Evolutionary conservation across 2,888 invertebrate genomes (phyloP), one percentile per base, ranked within the genome.

Genomic region (Nephrocerus scutellatus): DNA sequence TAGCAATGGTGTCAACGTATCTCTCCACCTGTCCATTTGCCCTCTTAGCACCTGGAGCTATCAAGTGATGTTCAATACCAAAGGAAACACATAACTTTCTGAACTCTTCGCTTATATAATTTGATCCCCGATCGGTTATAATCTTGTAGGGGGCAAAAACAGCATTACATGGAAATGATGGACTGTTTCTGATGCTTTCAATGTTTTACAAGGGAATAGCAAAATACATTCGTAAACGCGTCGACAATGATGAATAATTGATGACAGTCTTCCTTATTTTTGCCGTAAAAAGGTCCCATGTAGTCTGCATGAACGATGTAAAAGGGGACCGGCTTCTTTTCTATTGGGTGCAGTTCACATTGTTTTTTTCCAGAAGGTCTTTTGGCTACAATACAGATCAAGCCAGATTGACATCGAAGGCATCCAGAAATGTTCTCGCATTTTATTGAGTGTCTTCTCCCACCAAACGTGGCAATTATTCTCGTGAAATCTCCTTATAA

Each of bases 401-500:
- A 29, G 22, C 26, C 44, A n/a, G n/a, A n/a, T n/a, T n/a, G n/a
- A n/a, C n/a, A n/a, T n/a, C n/a, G n/a, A n/a, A n/a, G n/a, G n/a
- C n/a, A n/a, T n/a, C n/a, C n/a, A n/a, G n/a, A n/a, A n/a, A n/a
- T n/a, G n/a, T n/a, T n/a, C n/a, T n/a, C n/a, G n/a, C n/a, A 28
- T 29, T 46, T n/a, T 46, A 19, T 15, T 12, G 6, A 47, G 22
- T 7, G 41, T 42, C 20, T 47, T 47, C 19, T 44, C 42, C 46
- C 46, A 46, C 19, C 39, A 43, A 25, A 46, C 36, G 20, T 46
- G 41, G 23, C 44, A 47, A 24, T 47, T 47, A 13, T 47, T 44
- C 20, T 47, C 40, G 23, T 41, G 39, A 26, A 24, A 44, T 16
- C 35, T 40, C 19, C 37, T 41, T 30, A 40, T 44, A 12, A 15